Evolutionary conservation across 2,888 invertebrate genomes (phyloP), one percentile per base, ranked within the genome.

Genomic region (Pachymerium ferrugineum): DNA sequence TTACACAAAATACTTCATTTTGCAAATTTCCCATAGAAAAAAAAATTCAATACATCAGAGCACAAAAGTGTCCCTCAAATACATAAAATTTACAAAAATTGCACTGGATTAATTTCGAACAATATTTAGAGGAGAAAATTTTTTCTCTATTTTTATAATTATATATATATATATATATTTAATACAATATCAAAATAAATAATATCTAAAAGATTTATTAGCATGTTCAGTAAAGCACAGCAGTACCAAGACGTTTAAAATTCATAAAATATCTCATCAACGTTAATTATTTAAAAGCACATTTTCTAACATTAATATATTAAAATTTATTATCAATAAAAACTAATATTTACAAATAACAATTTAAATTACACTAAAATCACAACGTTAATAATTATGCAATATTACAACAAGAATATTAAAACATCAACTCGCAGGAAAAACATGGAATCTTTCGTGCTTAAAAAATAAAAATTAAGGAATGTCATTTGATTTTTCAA

Each of bases 101-200:
- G n/a, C n/a, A n/a, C n/a, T n/a, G n/a, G n/a, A n/a, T n/a, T n/a
- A n/a, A n/a, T n/a, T n/a, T n/a, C n/a, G n/a, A 16, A n/a, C 47
- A 47, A 14, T 47, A 47, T 47, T 6, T 47, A 47, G 2, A 16
- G 5, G 47, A 47, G n/a, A n/a, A n/a, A 14, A 16, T 47, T 3
- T 16, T 47, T 6, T 47, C 8, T 16, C 47, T 16, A 47, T 1
- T 47, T n/a, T 6, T 47, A 38, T n/a, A n/a, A 38, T 38, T n/a
- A n/a, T n/a, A 38, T 38, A n/a, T 19, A 47, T 47, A 47, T 47
- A 47, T 47, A 47, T n/a, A n/a, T n/a, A n/a, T n/a, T n/a, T n/a
- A 47, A 47, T 16, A 47, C 47, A 47, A 47, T 47, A 47, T 47
- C 47, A 47, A 47, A 47, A 47, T 47, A 47, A 47, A 47, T 47